These are phyloP conservation scores for Actinostola sp. DNA, from an alignment of 92 coral and sea anemone genomes.

Conservation along the genomic window DNA sequence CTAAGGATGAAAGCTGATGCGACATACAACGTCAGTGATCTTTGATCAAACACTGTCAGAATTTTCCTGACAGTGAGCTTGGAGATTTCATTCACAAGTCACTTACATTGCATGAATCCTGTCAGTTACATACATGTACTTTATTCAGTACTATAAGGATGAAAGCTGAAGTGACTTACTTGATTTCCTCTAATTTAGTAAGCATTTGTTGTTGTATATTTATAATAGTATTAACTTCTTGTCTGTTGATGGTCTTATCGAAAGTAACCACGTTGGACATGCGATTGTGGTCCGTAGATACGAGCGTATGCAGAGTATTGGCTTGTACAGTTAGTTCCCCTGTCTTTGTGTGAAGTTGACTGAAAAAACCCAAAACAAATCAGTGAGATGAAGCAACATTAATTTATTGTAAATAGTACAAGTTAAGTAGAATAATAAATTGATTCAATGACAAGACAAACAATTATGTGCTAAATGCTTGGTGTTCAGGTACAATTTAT, in stretches of 20 bases:
- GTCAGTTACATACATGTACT: too few species aligned
- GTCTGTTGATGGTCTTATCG: constrained; percentile 86
- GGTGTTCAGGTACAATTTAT: too few species aligned
- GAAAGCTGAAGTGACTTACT: constrained; percentile 66
- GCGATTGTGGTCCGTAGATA: constrained; percentile 67
- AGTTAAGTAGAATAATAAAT: too few species aligned
- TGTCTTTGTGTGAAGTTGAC: constrained; percentile 91
- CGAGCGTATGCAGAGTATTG: constrained; percentile 80
- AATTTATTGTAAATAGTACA: too few species aligned
- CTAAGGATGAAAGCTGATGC: too few species aligned
- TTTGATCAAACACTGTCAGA: too few species aligned
- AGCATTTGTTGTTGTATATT: constrained; percentile 85
- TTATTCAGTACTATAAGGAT: too few species aligned
- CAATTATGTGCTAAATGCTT: too few species aligned
- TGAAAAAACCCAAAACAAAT: constrained; percentile 16
- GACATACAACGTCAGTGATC: too few species aligned
- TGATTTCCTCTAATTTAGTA: constrained; percentile 77
- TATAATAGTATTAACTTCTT: constrained; percentile 86
- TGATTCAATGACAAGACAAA: background rate
- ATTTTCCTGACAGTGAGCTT: too few species aligned
- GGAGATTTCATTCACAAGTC: too few species aligned
- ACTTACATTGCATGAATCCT: too few species aligned
- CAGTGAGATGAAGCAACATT: background rate
- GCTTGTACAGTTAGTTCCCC: constrained; percentile 90
- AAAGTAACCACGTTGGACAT: constrained; percentile 64